A percentile compares a stretch with the other conserved stretches of the same genome.
These are phyloP conservation scores for Amphimedon queenslandica DNA, from an alignment of 37 sponge, comb jelly and placozoan genomes.

Conservation along the genomic window DNA sequence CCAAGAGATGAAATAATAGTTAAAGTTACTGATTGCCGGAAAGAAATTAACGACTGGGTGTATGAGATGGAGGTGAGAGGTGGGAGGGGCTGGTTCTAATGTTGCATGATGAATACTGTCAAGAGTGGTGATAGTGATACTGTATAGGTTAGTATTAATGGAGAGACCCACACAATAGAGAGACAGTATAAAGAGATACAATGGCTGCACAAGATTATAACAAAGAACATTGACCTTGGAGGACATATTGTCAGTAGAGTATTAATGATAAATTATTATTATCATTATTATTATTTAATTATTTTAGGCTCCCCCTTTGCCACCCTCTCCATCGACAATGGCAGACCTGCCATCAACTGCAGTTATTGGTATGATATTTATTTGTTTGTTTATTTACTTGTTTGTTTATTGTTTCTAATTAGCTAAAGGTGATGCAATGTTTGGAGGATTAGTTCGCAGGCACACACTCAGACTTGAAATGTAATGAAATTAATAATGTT, in stretches of 20 bases:
- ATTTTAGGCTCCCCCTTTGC: slow-evolving; percentile 44
- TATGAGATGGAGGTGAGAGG: slow-evolving; percentile 27
- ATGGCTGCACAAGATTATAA: slow-evolving; percentile 44
- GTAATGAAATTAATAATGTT: slow-evolving; percentile 12
- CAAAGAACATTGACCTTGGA: slow-evolving; percentile 27
- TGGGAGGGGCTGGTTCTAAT: background rate
- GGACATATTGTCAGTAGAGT: slow-evolving; percentile 52
- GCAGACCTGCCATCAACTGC: slow-evolving; percentile 15
- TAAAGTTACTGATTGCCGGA: slow-evolving; percentile 10
- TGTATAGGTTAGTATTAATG: slow-evolving; percentile 26
- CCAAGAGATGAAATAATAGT: slow-evolving; percentile 29
- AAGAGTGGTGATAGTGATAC: background rate
- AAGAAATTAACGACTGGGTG: slow-evolving; percentile 10
- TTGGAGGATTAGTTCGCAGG: slow-evolving; percentile 33
- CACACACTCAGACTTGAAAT: slow-evolving; percentile 38
- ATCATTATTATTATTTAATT: background rate
- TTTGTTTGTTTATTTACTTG: slow-evolving; percentile 22
- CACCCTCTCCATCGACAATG: slow-evolving; percentile 36
- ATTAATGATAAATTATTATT: background rate
- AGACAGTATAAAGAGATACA: slow-evolving; percentile 50
- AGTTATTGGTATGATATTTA: slow-evolving; percentile 20
- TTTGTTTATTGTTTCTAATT: too few species aligned
- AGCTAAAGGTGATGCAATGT: slow-evolving; percentile 26
- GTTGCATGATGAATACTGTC: background rate
- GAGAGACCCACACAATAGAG: slow-evolving; percentile 13